Base-by-base conservation (phyloP, 2,888 invertebrate genomes). In the Taenaris catops region DNA sequence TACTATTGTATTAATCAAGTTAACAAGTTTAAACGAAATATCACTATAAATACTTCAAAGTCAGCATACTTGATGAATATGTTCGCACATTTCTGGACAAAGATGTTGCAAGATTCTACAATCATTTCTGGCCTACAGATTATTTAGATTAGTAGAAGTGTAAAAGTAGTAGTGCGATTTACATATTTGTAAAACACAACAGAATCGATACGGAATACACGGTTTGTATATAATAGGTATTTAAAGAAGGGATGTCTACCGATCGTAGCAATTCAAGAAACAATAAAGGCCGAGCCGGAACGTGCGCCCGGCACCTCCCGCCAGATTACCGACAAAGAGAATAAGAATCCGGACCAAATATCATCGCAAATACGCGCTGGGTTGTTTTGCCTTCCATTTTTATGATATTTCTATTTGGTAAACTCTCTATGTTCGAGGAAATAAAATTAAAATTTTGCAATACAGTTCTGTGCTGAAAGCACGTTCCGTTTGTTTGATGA, bases 301-400 rank as follows among this genome's bases (percentile, higher is more conserved):
- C 86, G 84, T 84, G 86, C 69, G 72, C 58, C 63, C 55, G 56
- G 55, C 57, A 49, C 49, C 60, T 59, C 58, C 62, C 62, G 53
- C 43, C 63, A 81, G 84, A 83, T 84, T 84, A 84, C 47, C 58
- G 49, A 58, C 69, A 70, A 74, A 75, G 80, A 73, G 73, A 74
- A 67, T 63, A 73, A 79, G 78, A 73, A 69, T 65, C 59, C 63
- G 61, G 51, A 57, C 67, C 62, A 61, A 75, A 75, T 75, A 72
- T 68, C 67, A 66, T 48, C 41, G 72, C 76, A 83, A 84, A 84
- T 81, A 84, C 64, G 53, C 55, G 57, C 60, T 49, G 53, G 50
- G 52, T 64, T 84, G 76, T 84, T 84, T n/a, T 84, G 68, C 68
- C 49, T 68, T 71, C 65, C 70, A 78, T 80, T 81, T 84, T 83